Percentiles rank a stretch among this genome's conserved stretches.
Evolutionary conservation across 2,888 invertebrate species (phyloP).

Genomic region (Odontomyia ornata): DNA sequence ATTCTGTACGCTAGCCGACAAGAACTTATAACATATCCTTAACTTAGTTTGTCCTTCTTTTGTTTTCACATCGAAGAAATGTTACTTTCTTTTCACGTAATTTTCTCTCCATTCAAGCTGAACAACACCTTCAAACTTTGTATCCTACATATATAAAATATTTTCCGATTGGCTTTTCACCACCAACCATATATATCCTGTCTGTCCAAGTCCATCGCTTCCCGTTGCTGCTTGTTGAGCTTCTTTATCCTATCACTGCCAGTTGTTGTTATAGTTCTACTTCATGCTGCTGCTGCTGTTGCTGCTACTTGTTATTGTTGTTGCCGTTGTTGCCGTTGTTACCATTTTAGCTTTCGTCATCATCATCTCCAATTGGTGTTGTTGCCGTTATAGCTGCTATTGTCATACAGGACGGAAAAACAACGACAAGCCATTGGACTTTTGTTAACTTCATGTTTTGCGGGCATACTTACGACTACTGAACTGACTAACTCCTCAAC

Average conservation of each 20-base stretch:
- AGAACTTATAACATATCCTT: not conserved
- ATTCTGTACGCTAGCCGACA: not conserved
- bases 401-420: not conserved
- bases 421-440: conserved; percentile 15
- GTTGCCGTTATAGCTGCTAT: no score
- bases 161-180: not conserved
- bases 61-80: not conserved
- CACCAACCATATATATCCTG: not conserved
- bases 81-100: conserved; percentile 27
- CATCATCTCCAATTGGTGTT: not conserved
- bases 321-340: no score
- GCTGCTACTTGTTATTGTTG: no score
- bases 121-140: conserved; percentile 20
- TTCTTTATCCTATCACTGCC: not conserved
- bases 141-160: not conserved
- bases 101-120: conserved; percentile 20
- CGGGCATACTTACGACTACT: conserved; percentile 18
- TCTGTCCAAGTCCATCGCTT: not conserved
- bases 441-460: conserved; percentile 38
- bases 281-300: no score
- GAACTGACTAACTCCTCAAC: not conserved
- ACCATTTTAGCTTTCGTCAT: not conserved
- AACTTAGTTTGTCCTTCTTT: not conserved
- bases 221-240: not conserved
- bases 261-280: not conserved